Evolutionary conservation across 1,140 invertebrate species (phyloP), one percentile per base, ranked within the genome.

Genomic region (Danaus plexippus): DNA sequence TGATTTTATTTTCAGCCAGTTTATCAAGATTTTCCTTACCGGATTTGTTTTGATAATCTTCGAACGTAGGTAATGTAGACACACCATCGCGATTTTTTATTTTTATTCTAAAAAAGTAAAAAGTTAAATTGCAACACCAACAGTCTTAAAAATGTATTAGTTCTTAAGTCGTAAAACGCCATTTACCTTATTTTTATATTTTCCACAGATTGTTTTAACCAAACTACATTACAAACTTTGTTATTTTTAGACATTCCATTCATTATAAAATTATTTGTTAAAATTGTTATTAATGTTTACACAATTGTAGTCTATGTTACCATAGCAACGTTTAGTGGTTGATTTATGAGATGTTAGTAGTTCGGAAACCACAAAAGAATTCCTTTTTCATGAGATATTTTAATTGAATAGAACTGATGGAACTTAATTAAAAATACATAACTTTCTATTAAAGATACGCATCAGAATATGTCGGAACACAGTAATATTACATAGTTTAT

Each of bases 11-110:
- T 5, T 52, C 50, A 11, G 55, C 54, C 15, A 71, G 50, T 49
- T 66, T 57, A 12, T 67, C 57, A 22, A 70, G 55, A 44, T 54
- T 69, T 46, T 66, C 59, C 49, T 48, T 50, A 9, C 69, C 59
- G 40, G 67, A 55, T 57, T 57, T 58, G 40, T 73, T 68, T 47
- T 67, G 54, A 42, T 75, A 80, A 10, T 80, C 73, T 57, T 84
- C 72, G 51, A 77, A 85, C 63, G 73, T 85, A 8, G 83, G 80
- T 15, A 88, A 59, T 9, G 68, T 64, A 57, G 82, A 62, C 32
- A 76, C 60, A 40, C 67, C 71, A 56, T 77, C 73, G 57, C 73
- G 59, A 22, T 74, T 64, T 65, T 85, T 85, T 11, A 85, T 55
- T 57, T 67, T 84, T 4, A 88, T 64, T 52, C 85, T 88, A 45